These are phyloP conservation scores for Phymorhynchus buccinoides DNA, from an alignment of 1,140 invertebrate genomes.

Conservation along the genomic window DNA sequence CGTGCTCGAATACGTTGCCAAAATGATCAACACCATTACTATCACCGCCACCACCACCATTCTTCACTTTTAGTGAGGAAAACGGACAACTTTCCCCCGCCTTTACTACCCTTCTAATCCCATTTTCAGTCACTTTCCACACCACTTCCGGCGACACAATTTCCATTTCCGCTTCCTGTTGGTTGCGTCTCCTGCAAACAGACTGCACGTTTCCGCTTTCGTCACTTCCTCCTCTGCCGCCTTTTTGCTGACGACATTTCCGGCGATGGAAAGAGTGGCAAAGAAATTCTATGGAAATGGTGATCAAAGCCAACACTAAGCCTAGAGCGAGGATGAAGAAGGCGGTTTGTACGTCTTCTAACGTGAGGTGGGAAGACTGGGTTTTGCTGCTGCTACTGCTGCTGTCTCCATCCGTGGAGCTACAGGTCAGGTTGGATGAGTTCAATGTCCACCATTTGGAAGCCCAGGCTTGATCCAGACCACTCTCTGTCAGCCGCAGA, in stretches of 20 bases:
- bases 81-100: no score
- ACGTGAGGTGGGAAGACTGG: neutral
- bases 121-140: neutral
- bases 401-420: neutral
- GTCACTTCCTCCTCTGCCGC: neutral
- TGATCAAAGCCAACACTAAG: neutral
- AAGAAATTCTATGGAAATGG: neutral
- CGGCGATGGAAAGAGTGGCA: neutral
- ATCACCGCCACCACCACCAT: neutral
- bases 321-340: conserved; percentile 17
- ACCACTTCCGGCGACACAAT: no score
- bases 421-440: no score
- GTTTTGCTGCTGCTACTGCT: neutral
- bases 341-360: neutral
- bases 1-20: neutral
- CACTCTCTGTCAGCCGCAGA: conserved; percentile 2
- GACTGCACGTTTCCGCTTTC: neutral
- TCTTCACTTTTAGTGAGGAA: neutral
- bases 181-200: neutral
- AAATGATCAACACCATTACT: neutral
- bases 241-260: neutral
- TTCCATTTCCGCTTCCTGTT: neutral
- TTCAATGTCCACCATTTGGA: conserved; percentile 1
- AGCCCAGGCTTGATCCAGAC: conserved; percentile 9
- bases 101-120: neutral